Percentiles rank a stretch among this genome's conserved stretches.
phyloP scores from a whole-genome alignment of 2,113 vertebrate genomes.

The Lepus timidus region DNA sequence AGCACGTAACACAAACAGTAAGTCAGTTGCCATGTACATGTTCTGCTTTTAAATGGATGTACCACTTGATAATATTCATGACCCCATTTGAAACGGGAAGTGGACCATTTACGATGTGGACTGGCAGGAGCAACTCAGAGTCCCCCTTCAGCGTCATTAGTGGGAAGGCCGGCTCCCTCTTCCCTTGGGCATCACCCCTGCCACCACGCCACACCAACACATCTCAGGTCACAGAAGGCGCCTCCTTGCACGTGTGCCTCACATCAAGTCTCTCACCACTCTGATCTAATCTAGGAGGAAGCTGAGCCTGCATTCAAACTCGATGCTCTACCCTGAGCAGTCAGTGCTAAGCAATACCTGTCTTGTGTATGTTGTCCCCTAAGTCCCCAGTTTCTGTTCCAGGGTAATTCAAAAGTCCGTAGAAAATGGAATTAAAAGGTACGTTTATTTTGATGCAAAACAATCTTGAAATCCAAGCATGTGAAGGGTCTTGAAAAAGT shows the following conservation, averaged over 20 bases:
- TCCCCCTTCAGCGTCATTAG: neutral
- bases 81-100: neutral
- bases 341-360: neutral
- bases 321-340: neutral
- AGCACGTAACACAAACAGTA: neutral
- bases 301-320: neutral
- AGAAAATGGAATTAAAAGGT: too few species aligned
- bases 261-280: neutral
- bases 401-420: too few species aligned
- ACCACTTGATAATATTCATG: neutral
- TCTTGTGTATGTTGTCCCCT: too few species aligned
- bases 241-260: neutral
- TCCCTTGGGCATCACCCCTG: neutral
- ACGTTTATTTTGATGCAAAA: too few species aligned
- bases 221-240: neutral
- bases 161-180: neutral
- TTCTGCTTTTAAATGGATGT: neutral
- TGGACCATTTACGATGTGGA: neutral
- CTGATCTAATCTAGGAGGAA: neutral
- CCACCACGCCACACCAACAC: fast-evolving
- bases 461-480: too few species aligned
- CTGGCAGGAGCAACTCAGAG: too few species aligned
- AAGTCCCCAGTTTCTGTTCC: neutral
- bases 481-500: too few species aligned
- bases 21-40: neutral